Percentiles rank a stretch among this genome's conserved stretches.
Conservation (phyloP, 1,140 invertebrate species). For the Brachionus rotundiformis region DNA sequence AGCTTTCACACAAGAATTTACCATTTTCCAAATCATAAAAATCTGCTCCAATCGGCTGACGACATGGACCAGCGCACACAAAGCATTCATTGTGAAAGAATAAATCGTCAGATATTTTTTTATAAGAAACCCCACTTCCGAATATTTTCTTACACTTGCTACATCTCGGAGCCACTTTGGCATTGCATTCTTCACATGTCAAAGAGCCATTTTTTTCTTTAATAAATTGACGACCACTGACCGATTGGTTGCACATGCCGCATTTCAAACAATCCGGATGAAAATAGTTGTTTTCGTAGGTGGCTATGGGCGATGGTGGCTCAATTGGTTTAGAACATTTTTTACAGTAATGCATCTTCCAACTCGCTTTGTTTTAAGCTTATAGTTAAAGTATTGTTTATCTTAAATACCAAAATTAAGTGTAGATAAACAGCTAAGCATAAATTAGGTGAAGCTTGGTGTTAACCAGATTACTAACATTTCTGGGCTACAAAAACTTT, state of each 20-base stretch:
- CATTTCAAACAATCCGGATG: conserved; percentile 43
- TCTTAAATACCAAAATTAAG: conserved; percentile 31
- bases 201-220: conserved; percentile 51
- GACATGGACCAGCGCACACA: conserved; percentile 39
- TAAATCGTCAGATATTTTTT: conserved; percentile 6
- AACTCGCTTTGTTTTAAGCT: neutral
- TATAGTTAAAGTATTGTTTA: neutral
- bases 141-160: neutral
- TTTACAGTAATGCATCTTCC: conserved; percentile 42
- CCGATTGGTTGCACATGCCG: neutral
- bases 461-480: neutral
- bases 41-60: conserved; percentile 17
- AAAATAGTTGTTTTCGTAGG: conserved; percentile 40
- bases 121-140: conserved; percentile 6
- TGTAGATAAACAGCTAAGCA: conserved; percentile 10
- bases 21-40: conserved; percentile 51
- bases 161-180: conserved; percentile 24
- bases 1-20: conserved; percentile 11
- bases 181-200: conserved; percentile 45
- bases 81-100: conserved; percentile 49
- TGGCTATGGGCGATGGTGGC: conserved; percentile 41
- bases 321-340: conserved; percentile 17
- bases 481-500: neutral
- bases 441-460: conserved; percentile 1
- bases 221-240: conserved; percentile 40